Conservation (phyloP, 2,113 vertebrate species). For the Crocuta crocuta region DNA sequence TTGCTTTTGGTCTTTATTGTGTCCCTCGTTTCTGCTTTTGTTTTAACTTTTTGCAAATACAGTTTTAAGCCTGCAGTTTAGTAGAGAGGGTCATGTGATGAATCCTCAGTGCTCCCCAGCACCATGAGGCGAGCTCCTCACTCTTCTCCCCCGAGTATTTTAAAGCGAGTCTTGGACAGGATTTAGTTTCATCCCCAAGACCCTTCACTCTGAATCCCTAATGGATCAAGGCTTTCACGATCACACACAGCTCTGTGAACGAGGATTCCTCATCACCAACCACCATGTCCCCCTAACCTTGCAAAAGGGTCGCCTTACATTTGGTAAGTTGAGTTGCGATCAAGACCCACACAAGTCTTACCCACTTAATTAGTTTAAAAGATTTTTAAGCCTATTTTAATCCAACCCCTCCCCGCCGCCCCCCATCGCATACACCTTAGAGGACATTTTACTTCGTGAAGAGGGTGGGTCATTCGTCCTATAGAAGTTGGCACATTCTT, state of each 20-base stretch:
- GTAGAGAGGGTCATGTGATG: rapidly evolving
- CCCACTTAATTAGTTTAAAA: neutral
- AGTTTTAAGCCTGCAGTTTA: rapidly evolving
- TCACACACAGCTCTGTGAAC: rapidly evolving
- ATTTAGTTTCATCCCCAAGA: neutral
- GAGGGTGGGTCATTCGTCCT: neutral
- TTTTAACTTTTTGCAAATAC: neutral
- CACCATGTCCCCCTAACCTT: rapidly evolving
- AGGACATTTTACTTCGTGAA: neutral
- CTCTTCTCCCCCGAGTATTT: rapidly evolving
- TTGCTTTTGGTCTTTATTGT: constrained; percentile 72
- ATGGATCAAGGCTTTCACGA: neutral
- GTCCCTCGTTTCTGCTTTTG: constrained; percentile 65
- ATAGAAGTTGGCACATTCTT: no score
- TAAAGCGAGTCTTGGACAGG: neutral
- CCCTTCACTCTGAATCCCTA: no score
- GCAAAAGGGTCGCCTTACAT: rapidly evolving
- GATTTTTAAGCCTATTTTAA: neutral
- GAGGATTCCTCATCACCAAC: neutral
- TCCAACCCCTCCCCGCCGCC: no score
- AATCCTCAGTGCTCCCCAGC: rapidly evolving
- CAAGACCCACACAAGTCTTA: neutral
- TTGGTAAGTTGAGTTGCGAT: rapidly evolving
- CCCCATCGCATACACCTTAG: neutral
- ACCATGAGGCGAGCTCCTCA: neutral